These are phyloP conservation scores for Cassiopea xamachana DNA, from an alignment of 30 jellyfish, hydroid and myxozoan genomes.

Conservation along the genomic window DNA sequence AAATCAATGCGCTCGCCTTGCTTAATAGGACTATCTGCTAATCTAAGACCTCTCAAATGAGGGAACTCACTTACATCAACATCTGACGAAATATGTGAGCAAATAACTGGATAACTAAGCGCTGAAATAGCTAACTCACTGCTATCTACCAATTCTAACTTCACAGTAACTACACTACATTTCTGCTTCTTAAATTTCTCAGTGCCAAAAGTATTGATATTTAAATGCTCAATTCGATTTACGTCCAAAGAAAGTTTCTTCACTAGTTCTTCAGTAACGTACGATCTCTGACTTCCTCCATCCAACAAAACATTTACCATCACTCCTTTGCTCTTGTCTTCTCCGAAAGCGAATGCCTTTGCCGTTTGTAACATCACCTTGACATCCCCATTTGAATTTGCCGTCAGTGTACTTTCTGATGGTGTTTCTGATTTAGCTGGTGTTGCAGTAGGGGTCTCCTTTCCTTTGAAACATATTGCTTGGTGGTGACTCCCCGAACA, in stretches of 20 bases:
- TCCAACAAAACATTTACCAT: constrained; percentile 45
- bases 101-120: constrained; percentile 25
- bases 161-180: constrained; percentile 31
- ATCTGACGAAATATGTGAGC: constrained; percentile 29
- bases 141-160: constrained; percentile 19
- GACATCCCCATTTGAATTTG: neutral
- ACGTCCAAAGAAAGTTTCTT: constrained; percentile 14
- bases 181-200: constrained; percentile 1
- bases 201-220: constrained; percentile 50
- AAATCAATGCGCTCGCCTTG: constrained; percentile 10
- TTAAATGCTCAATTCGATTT: constrained; percentile 9
- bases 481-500: constrained; percentile 26
- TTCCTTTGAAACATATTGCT: neutral
- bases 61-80: constrained; percentile 12
- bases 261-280: constrained; percentile 35
- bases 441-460: neutral
- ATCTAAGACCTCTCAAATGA: constrained; percentile 24
- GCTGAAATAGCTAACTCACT: neutral
- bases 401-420: constrained; percentile 1
- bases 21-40: constrained; percentile 8
- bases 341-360: constrained; percentile 6
- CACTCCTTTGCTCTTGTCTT: neutral
- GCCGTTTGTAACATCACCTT: constrained; percentile 27
- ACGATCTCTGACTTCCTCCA: constrained; percentile 58
- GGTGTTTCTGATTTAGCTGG: neutral